phyloP scores from a whole-genome alignment of 2,888 invertebrate species.

The Megastigmus dorsalis region DNA sequence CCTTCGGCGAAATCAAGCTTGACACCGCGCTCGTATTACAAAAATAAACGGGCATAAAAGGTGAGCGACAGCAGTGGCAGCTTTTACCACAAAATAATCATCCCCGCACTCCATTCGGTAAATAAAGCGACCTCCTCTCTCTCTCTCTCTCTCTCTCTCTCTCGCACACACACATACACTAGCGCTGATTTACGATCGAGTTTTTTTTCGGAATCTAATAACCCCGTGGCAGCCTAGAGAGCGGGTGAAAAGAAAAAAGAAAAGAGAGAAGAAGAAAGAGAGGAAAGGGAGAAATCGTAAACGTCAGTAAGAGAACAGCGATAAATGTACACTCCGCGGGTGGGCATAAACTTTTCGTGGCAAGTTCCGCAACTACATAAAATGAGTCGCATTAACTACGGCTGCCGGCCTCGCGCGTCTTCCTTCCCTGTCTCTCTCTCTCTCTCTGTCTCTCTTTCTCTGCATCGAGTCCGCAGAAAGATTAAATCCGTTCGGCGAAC shows the following conservation, averaged over 20 bases:
- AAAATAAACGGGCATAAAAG: background rate
- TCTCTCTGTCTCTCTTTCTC: background rate
- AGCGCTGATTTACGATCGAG: slow-evolving; percentile 30
- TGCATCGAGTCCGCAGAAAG: slow-evolving; percentile 16
- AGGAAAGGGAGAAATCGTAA: slow-evolving; percentile 24
- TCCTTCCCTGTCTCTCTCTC: background rate
- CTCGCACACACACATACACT: too few species aligned
- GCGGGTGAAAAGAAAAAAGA: slow-evolving; percentile 7
- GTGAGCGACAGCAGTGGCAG: too few species aligned
- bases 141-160: too few species aligned
- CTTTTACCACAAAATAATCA: too few species aligned
- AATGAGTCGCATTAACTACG: slow-evolving; percentile 42
- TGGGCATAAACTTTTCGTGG: slow-evolving; percentile 35
- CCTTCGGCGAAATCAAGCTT: too few species aligned
- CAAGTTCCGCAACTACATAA: slow-evolving; percentile 41
- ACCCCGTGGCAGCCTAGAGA: slow-evolving; percentile 12
- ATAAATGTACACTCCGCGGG: slow-evolving; percentile 37
- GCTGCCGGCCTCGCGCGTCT: background rate
- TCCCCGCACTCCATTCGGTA: background rate
- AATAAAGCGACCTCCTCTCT: slow-evolving; percentile 24
- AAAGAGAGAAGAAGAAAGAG: background rate
- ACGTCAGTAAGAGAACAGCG: slow-evolving; percentile 40
- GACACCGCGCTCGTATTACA: background rate
- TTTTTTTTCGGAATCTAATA: slow-evolving; percentile 37
- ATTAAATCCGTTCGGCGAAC: slow-evolving; percentile 37